Conservation (phyloP, 2,797 vertebrate species). For the Poecile montanus region DNA sequence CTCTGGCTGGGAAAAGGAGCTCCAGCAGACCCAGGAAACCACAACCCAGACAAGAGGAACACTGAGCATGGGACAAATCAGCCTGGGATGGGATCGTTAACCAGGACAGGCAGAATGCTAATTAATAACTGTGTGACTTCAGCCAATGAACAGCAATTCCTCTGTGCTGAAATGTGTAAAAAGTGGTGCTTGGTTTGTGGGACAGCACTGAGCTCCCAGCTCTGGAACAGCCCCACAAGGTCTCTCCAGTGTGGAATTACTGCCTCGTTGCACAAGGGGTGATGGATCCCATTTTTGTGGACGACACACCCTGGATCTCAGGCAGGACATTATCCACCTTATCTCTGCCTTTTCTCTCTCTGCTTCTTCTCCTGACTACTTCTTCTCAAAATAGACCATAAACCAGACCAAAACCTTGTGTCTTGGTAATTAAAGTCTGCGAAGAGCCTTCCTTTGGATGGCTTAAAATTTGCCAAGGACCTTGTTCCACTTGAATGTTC, state of each 20-base stretch:
- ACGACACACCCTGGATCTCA: not conserved
- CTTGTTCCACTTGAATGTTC: too few species aligned
- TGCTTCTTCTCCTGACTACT: too few species aligned
- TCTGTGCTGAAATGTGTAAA: not conserved
- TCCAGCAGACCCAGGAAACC: not conserved
- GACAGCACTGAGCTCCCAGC: not conserved
- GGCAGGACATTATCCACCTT: not conserved
- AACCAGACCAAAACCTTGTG: not conserved
- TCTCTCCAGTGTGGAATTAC: not conserved
- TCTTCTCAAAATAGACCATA: not conserved
- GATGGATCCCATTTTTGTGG: too few species aligned
- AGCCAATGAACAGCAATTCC: not conserved
- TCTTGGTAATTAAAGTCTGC: not conserved
- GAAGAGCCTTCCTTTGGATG: not conserved
- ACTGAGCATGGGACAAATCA: fast-evolving
- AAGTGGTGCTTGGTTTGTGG: not conserved
- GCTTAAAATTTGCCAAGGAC: not conserved
- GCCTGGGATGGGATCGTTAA: not conserved
- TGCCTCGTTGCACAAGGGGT: not conserved
- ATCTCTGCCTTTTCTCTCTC: not conserved
- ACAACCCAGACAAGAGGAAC: not conserved
- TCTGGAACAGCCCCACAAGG: not conserved
- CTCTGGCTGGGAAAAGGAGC: not conserved
- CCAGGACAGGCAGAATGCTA: fast-evolving
- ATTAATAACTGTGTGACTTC: not conserved